Conservation (phyloP, 23 tunicate species). For the Phallusia fumigata region DNA sequence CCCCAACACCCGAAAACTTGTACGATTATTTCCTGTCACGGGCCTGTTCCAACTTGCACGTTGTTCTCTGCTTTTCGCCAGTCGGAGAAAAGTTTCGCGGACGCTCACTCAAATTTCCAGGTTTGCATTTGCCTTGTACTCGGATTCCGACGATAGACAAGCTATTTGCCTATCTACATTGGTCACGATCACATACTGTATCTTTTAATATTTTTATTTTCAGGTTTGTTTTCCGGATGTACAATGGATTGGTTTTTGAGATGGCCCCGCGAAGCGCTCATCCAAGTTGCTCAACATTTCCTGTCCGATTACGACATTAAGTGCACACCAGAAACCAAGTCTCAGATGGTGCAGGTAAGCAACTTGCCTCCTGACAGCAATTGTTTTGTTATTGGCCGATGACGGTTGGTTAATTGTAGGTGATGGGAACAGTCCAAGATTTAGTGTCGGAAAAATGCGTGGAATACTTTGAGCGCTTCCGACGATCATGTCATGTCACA, state of each 20-base stretch:
- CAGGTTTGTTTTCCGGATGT: conserved; percentile 82
- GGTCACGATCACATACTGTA: neutral
- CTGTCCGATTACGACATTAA: conserved; percentile 59
- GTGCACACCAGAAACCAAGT: conserved; percentile 56
- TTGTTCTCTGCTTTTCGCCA: conserved; percentile 84
- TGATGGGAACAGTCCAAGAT: conserved; percentile 84
- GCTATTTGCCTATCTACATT: neutral
- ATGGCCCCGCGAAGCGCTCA: conserved; percentile 79
- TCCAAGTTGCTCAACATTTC: conserved; percentile 80
- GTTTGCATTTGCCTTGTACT: neutral
- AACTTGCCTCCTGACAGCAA: neutral
- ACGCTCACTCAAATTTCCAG: conserved; percentile 85
- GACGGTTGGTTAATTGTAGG: conserved; percentile 9
- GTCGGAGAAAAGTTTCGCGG: conserved; percentile 81
- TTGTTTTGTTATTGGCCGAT: neutral
- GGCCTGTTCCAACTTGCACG: conserved; percentile 68
- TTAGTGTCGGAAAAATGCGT: conserved; percentile 73
- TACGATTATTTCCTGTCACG: conserved; percentile 80
- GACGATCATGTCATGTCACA: conserved; percentile 81
- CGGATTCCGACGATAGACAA: neutral
- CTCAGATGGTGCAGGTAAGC: conserved; percentile 72
- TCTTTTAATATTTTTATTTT: neutral
- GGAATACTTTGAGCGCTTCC: conserved; percentile 73
- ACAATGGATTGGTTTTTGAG: conserved; percentile 92
- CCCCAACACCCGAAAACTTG: conserved; percentile 84